A percentile compares a stretch with the other conserved stretches of the same genome.
phyloP scores from a whole-genome alignment of 2,888 invertebrate genomes.

The Parnassius glacialis region DNA sequence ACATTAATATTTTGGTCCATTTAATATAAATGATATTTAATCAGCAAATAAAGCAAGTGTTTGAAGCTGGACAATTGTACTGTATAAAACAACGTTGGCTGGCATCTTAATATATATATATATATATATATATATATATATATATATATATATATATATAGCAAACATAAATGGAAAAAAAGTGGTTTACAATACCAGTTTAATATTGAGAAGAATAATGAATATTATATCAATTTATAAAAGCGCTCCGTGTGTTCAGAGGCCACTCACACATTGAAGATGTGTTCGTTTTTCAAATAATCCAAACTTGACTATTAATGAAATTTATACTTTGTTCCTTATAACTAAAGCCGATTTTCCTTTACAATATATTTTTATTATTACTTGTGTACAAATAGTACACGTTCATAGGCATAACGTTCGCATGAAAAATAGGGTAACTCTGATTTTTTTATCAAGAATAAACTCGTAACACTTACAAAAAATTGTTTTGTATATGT shows the following conservation, averaged over 20 bases:
- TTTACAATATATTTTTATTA: constrained; percentile 37
- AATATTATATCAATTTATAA: constrained; percentile 19
- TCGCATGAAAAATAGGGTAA: constrained; percentile 37
- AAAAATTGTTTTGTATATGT: constrained; percentile 23
- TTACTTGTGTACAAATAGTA: constrained; percentile 41
- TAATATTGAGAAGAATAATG: not conserved
- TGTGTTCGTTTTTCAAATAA: constrained; percentile 52
- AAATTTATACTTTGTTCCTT: constrained; percentile 30
- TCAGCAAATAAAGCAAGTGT: no score
- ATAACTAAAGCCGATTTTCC: constrained; percentile 28
- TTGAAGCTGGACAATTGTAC: no score
- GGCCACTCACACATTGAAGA: constrained; percentile 45
- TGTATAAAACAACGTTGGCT: no score
- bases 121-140: no score
- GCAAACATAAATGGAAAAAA: no score
- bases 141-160: no score
- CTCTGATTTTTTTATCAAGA: constrained; percentile 32
- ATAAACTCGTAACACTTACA: constrained; percentile 25
- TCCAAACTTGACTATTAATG: constrained; percentile 32
- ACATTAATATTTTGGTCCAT: no score
- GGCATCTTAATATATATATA: no score
- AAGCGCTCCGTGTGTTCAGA: constrained; percentile 43
- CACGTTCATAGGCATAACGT: constrained; percentile 29
- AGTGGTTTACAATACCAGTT: no score
- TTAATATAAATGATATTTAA: no score